Percentiles rank a stretch among this genome's conserved stretches.
phyloP scores from a whole-genome alignment of 2,888 invertebrate genomes.

The Cephus nigrinus region DNA sequence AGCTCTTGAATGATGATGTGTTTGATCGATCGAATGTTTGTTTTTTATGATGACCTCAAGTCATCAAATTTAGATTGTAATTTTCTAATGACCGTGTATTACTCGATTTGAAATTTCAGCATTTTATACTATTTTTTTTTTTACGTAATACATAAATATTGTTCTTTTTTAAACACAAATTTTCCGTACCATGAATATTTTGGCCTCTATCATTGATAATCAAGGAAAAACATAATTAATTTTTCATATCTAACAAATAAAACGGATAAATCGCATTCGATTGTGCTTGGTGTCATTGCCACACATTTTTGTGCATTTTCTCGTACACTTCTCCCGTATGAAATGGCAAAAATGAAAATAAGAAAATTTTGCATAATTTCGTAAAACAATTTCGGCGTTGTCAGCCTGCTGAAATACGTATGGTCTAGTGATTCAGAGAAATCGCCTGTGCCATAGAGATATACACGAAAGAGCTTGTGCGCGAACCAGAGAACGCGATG shows the following conservation, averaged over 20 bases:
- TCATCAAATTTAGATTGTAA: not conserved
- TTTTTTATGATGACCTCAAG: not conserved
- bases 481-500: not conserved
- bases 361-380: not conserved
- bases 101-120: not conserved
- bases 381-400: slow-evolving; percentile 16
- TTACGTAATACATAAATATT: not conserved
- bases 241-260: not conserved
- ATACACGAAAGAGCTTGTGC: not conserved
- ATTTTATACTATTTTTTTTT: not conserved
- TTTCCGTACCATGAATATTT: not conserved
- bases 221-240: not conserved
- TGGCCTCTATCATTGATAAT: not conserved
- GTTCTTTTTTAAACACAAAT: not conserved
- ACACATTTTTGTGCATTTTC: not conserved
- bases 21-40: not conserved
- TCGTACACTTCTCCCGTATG: not conserved
- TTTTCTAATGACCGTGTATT: not conserved
- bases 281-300: not conserved
- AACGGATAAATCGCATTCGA: not conserved
- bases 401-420: slow-evolving; percentile 1
- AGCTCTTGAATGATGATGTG: not conserved
- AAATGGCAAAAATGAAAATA: not conserved
- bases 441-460: not conserved
- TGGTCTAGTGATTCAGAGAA: not conserved